Conservation (phyloP, 2,113 vertebrate genomes). For the Galeopterus variegatus region DNA sequence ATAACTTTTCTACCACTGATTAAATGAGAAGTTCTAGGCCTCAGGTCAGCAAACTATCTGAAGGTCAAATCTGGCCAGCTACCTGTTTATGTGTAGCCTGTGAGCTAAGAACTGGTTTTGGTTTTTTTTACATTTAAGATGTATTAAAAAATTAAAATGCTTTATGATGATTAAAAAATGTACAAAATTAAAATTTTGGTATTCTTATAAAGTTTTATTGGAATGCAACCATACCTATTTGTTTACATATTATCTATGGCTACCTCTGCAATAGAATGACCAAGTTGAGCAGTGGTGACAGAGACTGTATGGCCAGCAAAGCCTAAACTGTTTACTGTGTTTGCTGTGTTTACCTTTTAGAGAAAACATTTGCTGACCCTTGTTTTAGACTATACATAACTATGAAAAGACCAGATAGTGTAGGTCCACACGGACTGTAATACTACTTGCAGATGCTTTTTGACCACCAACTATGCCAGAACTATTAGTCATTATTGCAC, state of each 20-base stretch:
- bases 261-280: background rate
- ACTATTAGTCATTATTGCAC: rapidly evolving
- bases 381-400: background rate
- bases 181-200: background rate
- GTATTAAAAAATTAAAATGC: no score
- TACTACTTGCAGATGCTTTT: rapidly evolving
- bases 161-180: background rate
- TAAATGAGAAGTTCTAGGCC: background rate
- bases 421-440: rapidly evolving
- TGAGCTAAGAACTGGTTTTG: background rate
- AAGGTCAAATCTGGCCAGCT: background rate
- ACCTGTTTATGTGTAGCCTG: background rate
- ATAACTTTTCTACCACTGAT: background rate
- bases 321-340: background rate
- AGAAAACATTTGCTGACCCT: background rate
- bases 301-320: background rate
- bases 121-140: background rate
- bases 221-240: background rate
- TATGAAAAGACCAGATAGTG: rapidly evolving
- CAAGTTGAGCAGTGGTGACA: background rate
- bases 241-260: background rate
- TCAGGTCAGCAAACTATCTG: background rate
- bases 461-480: rapidly evolving
- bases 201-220: background rate
- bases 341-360: background rate